Percentiles rank a stretch among this genome's conserved stretches.
Conservation (phyloP, 2,113 vertebrate genomes). For the Bos taurus region DNA sequence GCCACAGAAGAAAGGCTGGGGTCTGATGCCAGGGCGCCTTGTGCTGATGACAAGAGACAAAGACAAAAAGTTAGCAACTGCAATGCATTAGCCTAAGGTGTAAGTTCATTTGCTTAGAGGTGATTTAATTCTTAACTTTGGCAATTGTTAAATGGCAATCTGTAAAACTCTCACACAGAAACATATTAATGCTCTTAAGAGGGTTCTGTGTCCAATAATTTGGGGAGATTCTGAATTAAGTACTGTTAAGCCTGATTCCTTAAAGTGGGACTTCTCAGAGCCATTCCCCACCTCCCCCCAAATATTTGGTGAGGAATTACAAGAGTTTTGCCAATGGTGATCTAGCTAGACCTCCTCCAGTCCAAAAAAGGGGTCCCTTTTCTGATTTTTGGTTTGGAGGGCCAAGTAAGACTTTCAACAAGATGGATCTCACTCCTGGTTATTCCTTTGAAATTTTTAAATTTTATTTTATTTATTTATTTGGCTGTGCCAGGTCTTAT, state of each 20-base stretch:
- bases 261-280: background rate
- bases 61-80: background rate
- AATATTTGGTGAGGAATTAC: background rate
- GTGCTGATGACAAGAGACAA: background rate
- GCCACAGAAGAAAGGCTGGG: background rate
- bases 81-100: background rate
- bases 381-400: background rate
- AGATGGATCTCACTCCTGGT: background rate
- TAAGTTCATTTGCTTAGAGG: background rate
- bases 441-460: background rate
- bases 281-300: rapidly evolving
- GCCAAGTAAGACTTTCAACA: background rate
- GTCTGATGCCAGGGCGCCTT: background rate
- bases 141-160: background rate
- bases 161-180: background rate
- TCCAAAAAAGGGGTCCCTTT: background rate
- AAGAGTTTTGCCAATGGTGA: background rate
- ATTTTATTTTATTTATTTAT: background rate
- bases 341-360: background rate
- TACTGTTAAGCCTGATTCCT: background rate
- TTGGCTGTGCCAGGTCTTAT: background rate
- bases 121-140: background rate
- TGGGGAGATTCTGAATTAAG: background rate
- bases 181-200: background rate
- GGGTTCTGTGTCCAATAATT: background rate